Percentiles rank a stretch among this genome's conserved stretches.
These are phyloP conservation scores for Pipistrellus pygmaeus DNA, from an alignment of 2,797 vertebrate species.

Conservation along the genomic window DNA sequence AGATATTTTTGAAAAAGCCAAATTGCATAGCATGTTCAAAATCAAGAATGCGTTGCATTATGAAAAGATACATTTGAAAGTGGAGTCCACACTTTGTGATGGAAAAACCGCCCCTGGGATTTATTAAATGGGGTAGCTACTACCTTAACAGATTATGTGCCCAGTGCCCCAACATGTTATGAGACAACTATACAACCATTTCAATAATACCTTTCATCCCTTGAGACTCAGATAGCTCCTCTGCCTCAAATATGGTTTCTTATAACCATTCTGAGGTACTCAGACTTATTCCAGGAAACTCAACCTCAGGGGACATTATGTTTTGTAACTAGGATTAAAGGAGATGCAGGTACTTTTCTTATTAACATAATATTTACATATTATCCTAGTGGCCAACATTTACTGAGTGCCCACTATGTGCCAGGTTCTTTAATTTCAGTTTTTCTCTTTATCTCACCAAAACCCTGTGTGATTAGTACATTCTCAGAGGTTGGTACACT, in stretches of 20 bases:
- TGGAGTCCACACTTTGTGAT: neutral
- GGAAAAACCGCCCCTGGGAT: neutral
- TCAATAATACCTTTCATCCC: neutral
- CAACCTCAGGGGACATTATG: neutral
- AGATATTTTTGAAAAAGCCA: neutral
- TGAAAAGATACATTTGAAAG: neutral
- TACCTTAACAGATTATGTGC: neutral
- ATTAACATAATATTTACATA: conserved; percentile 21
- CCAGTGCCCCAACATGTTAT: neutral
- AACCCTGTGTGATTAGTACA: neutral
- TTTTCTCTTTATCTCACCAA: neutral
- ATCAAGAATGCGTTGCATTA: neutral
- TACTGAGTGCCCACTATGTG: neutral
- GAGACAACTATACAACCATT: neutral
- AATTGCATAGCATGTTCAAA: neutral
- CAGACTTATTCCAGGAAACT: neutral
- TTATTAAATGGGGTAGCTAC: neutral
- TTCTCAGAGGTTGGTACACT: neutral
- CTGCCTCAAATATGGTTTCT: neutral
- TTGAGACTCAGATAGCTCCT: neutral
- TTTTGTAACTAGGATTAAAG: neutral
- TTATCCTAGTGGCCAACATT: neutral
- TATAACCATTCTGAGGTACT: neutral
- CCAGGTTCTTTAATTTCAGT: neutral
- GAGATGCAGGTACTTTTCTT: neutral